Evolutionary conservation across 2,797 vertebrate species (phyloP).

Genomic region (Myotis planiceps): DNA sequence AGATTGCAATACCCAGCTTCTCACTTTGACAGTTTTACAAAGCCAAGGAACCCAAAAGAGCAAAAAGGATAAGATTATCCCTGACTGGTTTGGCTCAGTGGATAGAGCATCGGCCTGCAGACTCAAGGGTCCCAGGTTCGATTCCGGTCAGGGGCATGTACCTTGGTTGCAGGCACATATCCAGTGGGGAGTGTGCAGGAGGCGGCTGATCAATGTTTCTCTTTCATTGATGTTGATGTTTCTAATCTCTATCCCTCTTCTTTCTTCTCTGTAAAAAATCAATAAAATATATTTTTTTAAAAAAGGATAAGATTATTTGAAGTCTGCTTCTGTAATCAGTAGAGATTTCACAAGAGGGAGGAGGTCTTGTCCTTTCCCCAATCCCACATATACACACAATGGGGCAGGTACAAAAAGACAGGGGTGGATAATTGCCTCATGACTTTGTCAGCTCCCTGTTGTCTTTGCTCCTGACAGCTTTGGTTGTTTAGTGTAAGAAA

Average conservation of each 20-base stretch:
- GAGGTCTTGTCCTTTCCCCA: constrained; percentile 33
- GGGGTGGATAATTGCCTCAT: not conserved
- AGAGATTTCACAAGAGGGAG: constrained; percentile 47
- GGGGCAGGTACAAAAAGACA: not conserved
- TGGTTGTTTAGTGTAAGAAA: constrained; percentile 38
- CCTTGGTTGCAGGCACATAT: no score
- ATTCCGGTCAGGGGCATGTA: no score
- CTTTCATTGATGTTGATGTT: no score
- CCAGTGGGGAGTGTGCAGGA: no score
- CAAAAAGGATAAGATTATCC: not conserved
- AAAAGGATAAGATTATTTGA: constrained; percentile 46
- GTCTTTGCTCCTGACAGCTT: not conserved
- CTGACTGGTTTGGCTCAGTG: no score
- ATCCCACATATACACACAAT: constrained; percentile 30
- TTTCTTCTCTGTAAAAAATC: no score
- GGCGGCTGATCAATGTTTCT: no score
- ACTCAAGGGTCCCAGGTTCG: no score
- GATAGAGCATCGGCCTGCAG: no score
- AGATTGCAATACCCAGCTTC: not conserved
- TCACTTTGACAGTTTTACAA: constrained; percentile 4
- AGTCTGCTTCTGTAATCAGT: constrained; percentile 60
- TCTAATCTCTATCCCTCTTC: no score
- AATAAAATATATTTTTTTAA: no score
- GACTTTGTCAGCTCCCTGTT: constrained; percentile 31
- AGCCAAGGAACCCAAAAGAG: constrained; percentile 58